Conservation (phyloP, 2,113 vertebrate species). For the Diphyllodes magnificus region DNA sequence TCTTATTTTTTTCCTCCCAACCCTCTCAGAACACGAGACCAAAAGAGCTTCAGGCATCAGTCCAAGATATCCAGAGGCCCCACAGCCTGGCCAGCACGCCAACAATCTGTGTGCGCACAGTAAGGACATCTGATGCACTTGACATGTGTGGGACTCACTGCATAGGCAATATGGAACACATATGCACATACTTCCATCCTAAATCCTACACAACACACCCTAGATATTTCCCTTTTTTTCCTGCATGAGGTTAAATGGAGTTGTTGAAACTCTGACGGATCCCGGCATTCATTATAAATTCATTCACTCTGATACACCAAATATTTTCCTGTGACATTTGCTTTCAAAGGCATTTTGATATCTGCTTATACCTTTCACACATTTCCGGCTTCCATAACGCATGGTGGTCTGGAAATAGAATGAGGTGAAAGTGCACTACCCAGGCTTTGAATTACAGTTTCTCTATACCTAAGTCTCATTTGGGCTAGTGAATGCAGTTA, state of each 20-base stretch:
- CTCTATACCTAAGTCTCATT: background rate
- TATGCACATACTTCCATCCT: background rate
- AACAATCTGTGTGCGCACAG: background rate
- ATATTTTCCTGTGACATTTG: background rate
- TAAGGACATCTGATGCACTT: background rate
- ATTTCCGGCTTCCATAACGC: background rate
- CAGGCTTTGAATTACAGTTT: background rate
- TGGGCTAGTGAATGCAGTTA: background rate
- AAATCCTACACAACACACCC: background rate
- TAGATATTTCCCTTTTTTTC: background rate
- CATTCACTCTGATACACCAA: background rate
- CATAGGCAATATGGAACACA: background rate
- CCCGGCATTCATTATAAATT: background rate
- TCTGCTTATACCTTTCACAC: background rate
- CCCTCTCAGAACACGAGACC: background rate
- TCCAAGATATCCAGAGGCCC: conserved; percentile 25
- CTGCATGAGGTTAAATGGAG: background rate
- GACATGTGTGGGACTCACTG: background rate
- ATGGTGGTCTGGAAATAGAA: background rate
- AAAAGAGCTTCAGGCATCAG: background rate
- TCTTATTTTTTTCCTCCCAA: background rate
- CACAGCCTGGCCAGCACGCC: background rate
- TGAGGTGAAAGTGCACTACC: background rate
- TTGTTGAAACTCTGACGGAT: background rate
- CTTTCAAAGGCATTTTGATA: background rate